Percentiles rank a stretch among this genome's conserved stretches.
Conservation (phyloP, 2,797 vertebrate species). For the Microctenopoma stevenorrisi region DNA sequence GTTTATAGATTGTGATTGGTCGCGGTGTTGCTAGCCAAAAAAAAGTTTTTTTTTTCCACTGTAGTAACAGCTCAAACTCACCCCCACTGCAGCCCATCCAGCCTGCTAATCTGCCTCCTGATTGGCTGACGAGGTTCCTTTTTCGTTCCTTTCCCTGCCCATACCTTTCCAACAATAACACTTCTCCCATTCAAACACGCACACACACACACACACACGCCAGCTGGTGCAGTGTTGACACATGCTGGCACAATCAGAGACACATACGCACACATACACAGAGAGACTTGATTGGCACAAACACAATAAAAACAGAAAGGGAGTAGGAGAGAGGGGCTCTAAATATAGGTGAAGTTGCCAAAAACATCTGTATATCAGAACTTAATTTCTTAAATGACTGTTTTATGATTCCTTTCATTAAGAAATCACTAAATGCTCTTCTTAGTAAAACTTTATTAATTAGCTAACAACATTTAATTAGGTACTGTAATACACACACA, state of each 20-base stretch:
- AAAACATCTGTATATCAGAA: conserved; percentile 23
- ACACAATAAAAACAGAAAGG: conserved; percentile 21
- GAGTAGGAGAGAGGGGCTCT: not conserved
- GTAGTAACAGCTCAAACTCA: conserved; percentile 76
- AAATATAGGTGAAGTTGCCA: conserved; percentile 12
- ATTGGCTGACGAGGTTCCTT: conserved; percentile 81
- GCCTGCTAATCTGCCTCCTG: conserved; percentile 68
- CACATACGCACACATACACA: conserved; percentile 22
- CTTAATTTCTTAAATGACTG: not conserved
- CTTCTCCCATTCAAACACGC: conserved; percentile 45
- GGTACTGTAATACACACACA: not conserved
- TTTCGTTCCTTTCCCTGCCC: conserved; percentile 63
- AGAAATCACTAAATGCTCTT: not conserved
- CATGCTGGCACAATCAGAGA: conserved; percentile 63
- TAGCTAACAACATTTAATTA: not conserved
- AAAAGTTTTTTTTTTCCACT: conserved; percentile 45
- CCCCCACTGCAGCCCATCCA: conserved; percentile 33
- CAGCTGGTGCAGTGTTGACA: conserved; percentile 53
- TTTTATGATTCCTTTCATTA: conserved; percentile 3
- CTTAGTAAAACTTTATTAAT: not conserved
- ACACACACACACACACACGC: conserved; percentile 18
- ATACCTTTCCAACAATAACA: conserved; percentile 65
- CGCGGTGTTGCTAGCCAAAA: conserved; percentile 83
- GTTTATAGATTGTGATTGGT: conserved; percentile 83
- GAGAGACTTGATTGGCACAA: conserved; percentile 38